These are phyloP conservation scores for Platalea minor DNA, from an alignment of 2,797 vertebrate species.

Conservation along the genomic window DNA sequence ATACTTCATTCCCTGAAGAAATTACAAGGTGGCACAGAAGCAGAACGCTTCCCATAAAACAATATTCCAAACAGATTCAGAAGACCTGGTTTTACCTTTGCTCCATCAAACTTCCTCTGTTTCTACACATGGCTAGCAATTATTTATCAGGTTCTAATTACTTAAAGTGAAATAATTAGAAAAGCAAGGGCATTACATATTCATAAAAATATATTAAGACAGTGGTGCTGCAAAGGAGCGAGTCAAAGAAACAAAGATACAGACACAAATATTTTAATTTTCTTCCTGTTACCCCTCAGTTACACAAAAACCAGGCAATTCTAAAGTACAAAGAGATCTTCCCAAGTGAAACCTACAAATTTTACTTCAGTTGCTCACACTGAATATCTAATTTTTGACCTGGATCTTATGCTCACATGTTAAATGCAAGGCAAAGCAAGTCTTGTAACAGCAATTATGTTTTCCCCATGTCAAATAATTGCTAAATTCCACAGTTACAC, in stretches of 20 bases:
- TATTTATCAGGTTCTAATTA: background rate
- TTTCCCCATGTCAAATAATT: background rate
- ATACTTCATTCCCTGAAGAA: background rate
- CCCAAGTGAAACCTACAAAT: background rate
- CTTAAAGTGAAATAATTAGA: background rate
- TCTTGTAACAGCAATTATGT: background rate
- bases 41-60: background rate
- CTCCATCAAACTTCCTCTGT: background rate
- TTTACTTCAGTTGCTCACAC: background rate
- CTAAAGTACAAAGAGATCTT: background rate
- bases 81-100: background rate
- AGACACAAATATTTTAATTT: background rate
- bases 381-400: background rate
- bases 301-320: background rate
- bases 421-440: background rate
- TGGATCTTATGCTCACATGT: background rate
- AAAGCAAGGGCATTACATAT: background rate
- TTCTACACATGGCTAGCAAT: background rate
- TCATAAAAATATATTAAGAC: background rate
- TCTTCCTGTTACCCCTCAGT: background rate
- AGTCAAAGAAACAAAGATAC: background rate
- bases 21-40: background rate
- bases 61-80: background rate
- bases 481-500: background rate
- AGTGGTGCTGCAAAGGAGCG: background rate